Conservation (phyloP, 2,113 vertebrate species). For the Erythrolamprus reginae region DNA sequence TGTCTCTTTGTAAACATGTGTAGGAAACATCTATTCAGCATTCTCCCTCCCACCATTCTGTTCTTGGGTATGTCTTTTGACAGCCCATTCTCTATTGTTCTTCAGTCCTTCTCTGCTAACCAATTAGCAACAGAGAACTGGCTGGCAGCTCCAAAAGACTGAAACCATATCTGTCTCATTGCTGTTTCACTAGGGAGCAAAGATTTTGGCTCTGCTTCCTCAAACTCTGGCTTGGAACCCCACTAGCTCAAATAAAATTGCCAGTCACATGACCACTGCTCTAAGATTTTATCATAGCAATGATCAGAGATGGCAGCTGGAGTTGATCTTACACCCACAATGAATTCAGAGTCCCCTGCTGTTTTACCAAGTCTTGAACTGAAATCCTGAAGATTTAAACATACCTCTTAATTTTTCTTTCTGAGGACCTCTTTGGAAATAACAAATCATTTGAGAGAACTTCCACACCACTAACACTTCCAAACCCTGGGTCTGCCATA, state of each 20-base stretch:
- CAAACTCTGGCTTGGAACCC: background rate
- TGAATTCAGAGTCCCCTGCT: background rate
- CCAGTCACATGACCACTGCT: background rate
- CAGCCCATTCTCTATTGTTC: constrained; percentile 14
- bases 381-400: background rate
- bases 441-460: background rate
- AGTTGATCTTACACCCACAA: background rate
- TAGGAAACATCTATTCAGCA: constrained; percentile 26
- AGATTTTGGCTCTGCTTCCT: background rate
- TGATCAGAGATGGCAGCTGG: background rate
- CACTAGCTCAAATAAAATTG: background rate
- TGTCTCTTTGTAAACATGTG: constrained; percentile 30
- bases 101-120: background rate
- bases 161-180: background rate
- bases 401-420: no score
- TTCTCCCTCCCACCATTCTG: constrained; percentile 3
- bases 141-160: background rate
- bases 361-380: background rate
- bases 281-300: background rate
- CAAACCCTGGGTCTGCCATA: background rate
- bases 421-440: background rate
- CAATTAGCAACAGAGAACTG: background rate
- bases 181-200: background rate
- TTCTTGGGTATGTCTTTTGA: constrained; percentile 15
- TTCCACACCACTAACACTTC: background rate